Evolutionary conservation across 2,113 vertebrate genomes (phyloP).

Genomic region (Peromyscus polionotus): DNA sequence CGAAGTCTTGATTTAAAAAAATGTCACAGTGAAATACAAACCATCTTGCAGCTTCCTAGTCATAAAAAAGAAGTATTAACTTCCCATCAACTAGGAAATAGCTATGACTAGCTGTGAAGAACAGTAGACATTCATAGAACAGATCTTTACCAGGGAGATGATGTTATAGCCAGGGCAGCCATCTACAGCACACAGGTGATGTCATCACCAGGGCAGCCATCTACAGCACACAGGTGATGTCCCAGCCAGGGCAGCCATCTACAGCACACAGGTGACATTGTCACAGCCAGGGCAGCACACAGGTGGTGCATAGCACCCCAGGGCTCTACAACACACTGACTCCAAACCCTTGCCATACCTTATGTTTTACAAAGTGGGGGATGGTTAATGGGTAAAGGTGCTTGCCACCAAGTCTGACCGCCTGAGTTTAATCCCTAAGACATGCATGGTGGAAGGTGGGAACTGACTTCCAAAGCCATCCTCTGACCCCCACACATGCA

Average conservation of each 20-base stretch:
- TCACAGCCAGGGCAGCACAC: too few species aligned
- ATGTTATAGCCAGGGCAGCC: too few species aligned
- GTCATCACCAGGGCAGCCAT: too few species aligned
- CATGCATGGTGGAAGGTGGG: background rate
- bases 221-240: too few species aligned
- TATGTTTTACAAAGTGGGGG: background rate
- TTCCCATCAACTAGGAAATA: background rate
- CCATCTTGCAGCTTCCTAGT: background rate
- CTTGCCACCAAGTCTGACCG: background rate
- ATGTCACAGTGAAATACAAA: background rate
- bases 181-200: too few species aligned
- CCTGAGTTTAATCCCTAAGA: background rate
- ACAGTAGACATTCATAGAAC: background rate
- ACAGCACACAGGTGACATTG: too few species aligned
- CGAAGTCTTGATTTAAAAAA: background rate
- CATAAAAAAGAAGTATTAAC: background rate
- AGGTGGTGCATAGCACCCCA: background rate
- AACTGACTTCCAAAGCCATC: background rate
- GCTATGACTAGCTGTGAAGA: background rate
- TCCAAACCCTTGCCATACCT: background rate
- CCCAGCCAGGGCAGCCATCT: background rate
- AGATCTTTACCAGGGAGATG: background rate
- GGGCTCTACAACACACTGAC: background rate
- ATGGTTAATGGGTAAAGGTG: background rate
- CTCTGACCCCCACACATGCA: background rate